Conservation (phyloP, 2,113 vertebrate genomes). For the Eidolon helvum region DNA sequence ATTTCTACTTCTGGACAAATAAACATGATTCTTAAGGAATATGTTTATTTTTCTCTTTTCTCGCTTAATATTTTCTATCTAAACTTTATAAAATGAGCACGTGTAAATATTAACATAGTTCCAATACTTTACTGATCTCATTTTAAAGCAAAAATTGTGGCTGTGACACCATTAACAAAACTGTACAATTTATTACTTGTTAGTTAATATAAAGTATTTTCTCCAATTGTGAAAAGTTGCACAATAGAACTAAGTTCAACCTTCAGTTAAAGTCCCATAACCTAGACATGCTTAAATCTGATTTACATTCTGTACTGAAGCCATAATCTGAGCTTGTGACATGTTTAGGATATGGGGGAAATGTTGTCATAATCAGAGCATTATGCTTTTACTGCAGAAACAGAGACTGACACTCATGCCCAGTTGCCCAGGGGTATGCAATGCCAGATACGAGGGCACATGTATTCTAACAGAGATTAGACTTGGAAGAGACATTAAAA, state of each 20-base stretch:
- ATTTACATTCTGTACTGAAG: not conserved
- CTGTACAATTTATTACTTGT: not conserved
- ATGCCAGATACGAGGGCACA: not conserved
- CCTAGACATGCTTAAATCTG: not conserved
- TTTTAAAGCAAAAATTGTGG: conserved; percentile 31
- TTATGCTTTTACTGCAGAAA: not conserved
- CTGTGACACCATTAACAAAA: conserved; percentile 9
- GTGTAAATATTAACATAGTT: not conserved
- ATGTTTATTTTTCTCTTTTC: not conserved
- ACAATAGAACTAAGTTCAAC: conserved; percentile 37
- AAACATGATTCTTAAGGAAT: not conserved
- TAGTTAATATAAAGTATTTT: not conserved
- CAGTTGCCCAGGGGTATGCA: not conserved
- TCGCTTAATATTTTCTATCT: conserved; percentile 3
- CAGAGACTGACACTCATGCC: not conserved
- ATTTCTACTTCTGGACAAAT: not conserved
- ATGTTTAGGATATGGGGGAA: not conserved
- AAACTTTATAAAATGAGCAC: conserved; percentile 9
- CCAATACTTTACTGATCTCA: not conserved
- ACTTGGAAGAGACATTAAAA: not conserved
- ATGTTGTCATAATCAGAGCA: not conserved
- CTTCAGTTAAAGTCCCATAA: not conserved
- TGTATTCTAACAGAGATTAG: not conserved
- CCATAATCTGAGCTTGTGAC: conserved; percentile 14
- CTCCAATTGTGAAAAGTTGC: not conserved